Conservation (phyloP, 2,888 invertebrate genomes). For the Ochropleura plecta region DNA sequence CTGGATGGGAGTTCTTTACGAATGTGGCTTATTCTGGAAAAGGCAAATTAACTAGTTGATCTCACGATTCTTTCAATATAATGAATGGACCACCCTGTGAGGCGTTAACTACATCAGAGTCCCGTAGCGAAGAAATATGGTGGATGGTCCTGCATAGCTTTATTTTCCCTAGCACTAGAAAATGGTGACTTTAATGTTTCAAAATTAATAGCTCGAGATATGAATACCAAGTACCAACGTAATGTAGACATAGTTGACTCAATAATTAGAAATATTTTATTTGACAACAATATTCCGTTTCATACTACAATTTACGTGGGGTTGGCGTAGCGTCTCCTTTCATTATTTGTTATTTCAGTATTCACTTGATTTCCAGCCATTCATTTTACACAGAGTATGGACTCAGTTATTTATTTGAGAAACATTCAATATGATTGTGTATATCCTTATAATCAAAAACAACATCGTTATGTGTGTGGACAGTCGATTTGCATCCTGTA, state of each 20-base stretch:
- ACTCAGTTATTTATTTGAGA: neutral
- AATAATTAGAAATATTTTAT: neutral
- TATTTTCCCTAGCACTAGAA: too few species aligned
- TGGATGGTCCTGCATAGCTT: neutral
- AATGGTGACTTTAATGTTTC: neutral
- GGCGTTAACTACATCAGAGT: neutral
- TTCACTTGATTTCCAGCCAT: too few species aligned
- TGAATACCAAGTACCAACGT: too few species aligned
- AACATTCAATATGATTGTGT: conserved; percentile 9
- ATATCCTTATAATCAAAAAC: neutral
- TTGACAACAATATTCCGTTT: neutral
- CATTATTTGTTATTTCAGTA: too few species aligned
- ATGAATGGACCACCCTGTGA: neutral
- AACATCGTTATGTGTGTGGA: neutral
- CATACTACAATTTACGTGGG: too few species aligned
- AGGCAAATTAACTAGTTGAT: neutral
- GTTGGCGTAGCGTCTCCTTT: neutral
- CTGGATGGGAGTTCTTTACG: conserved; percentile 39
- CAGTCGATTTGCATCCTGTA: conserved; percentile 19
- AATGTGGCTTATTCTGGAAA: conserved; percentile 44
- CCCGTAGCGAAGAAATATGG: neutral
- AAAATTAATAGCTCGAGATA: too few species aligned
- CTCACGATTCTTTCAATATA: neutral
- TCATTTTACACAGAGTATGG: too few species aligned
- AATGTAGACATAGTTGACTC: too few species aligned